Evolutionary conservation across 2,888 invertebrate genomes (phyloP), one percentile per base, ranked within the genome.

Genomic region (Caenorhabditis sp.): DNA sequence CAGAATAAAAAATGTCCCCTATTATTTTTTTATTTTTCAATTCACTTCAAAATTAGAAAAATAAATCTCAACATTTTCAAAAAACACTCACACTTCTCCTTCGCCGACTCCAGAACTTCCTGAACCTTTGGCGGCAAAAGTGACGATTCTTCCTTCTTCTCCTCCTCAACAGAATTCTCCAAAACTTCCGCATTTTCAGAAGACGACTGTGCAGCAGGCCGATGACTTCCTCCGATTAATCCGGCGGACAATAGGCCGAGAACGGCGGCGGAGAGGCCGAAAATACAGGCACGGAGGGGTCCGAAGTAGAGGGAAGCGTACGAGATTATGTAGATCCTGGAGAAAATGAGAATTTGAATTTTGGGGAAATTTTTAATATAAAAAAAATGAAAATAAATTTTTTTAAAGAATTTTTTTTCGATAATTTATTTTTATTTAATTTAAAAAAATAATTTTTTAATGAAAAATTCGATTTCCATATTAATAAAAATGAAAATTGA

Each of bases 291-390:
- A 6, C 90, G 83, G 15, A 91, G 68, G 2, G 89, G 88, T 1
- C 90, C 90, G 47, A 89, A 90, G 61, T 87, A 88, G 2, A 84
- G 62, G 1, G 90, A 85, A 20, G 85, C 64, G 62, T 82, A 83
- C n/a, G 89, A 85, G 26, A 91, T 84, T 0, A 84, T 84, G 77
- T 87, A 88, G 6, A 90, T 68, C 90, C 89, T 89, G 61, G 37
- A 86, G 9, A 32, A 32, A 32, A 9, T 8, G 32, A 32, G 32
- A 32, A 32, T 32, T 32, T 6, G 9, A 32, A 32, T 6, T 32
- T 6, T 32, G 32, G 32, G 32, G 32, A 32, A 6, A 32, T 32
- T 32, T 32, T 32, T 32, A 9, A 32, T 32, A 40, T 40, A 13
- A 9, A 9, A 15, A 5, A 40, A 40, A 40, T 15, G 3, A 40